These are phyloP conservation scores for Neogobius melanostomus DNA, from an alignment of 2,113 vertebrate species.

Conservation along the genomic window DNA sequence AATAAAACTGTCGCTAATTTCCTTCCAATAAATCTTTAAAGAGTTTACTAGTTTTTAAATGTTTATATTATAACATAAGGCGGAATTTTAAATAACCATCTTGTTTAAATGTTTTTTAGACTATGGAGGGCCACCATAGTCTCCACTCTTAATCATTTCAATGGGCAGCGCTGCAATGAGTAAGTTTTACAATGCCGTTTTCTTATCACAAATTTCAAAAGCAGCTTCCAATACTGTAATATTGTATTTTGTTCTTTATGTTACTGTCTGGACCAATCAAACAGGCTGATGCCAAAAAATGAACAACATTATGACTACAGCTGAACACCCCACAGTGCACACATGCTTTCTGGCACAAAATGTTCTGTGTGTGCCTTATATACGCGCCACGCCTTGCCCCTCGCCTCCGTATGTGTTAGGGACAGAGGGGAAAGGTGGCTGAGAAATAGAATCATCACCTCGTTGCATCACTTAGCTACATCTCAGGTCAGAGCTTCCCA, in stretches of 20 bases:
- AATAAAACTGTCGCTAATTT: too few species aligned
- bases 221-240: conserved; percentile 21
- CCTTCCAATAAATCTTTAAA: too few species aligned
- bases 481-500: conserved; percentile 65
- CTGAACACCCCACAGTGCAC: conserved; percentile 55
- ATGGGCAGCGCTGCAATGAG: conserved; percentile 30
- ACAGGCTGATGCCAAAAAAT: conserved; percentile 34
- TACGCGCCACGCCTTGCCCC: conserved; percentile 53
- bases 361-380: conserved; percentile 66
- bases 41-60: too few species aligned
- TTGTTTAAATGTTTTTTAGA: too few species aligned
- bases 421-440: conserved; percentile 49
- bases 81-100: too few species aligned
- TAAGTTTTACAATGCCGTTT: conserved; percentile 28
- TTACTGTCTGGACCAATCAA: conserved; percentile 26
- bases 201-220: conserved; percentile 26
- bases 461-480: conserved; percentile 60
- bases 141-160: too few species aligned
- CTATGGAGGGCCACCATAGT: too few species aligned
- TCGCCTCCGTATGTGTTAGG: conserved; percentile 53
- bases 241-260: conserved; percentile 26
- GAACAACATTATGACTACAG: conserved; percentile 30
- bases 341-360: conserved; percentile 74
- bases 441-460: conserved; percentile 58
- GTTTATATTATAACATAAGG: too few species aligned